A percentile compares a stretch with the other conserved stretches of the same genome.
phyloP scores from a whole-genome alignment of 2,797 vertebrate species.

The Petrocephalus schoutedeni region DNA sequence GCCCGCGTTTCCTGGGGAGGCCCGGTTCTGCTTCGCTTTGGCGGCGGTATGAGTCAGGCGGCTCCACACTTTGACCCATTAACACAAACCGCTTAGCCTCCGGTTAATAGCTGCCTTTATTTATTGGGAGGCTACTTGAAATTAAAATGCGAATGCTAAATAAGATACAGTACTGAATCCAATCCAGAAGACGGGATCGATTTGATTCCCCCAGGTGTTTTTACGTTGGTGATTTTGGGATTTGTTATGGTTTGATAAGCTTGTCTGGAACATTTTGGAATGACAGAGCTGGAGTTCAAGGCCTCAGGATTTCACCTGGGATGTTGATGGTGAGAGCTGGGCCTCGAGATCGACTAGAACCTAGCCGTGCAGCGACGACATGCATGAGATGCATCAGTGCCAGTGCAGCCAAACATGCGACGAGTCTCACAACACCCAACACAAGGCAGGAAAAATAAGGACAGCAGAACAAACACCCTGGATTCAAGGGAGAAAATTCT shows the following conservation, averaged over 20 bases:
- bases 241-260: neutral
- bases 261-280: neutral
- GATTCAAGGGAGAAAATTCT: neutral
- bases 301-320: neutral
- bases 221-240: neutral
- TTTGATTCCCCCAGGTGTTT: neutral
- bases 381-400: constrained; percentile 31
- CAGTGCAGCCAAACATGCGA: neutral
- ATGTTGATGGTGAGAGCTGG: constrained; percentile 18
- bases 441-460: neutral
- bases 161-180: neutral
- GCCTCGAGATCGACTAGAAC: constrained; percentile 25
- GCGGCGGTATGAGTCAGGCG: neutral
- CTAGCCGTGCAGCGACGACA: constrained; percentile 28
- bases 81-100: neutral
- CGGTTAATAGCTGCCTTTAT: neutral
- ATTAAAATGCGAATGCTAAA: neutral
- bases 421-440: neutral
- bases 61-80: neutral
- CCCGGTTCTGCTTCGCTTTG: neutral
- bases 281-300: neutral
- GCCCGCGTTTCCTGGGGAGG: neutral
- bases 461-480: neutral
- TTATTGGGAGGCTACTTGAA: neutral
- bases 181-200: neutral